Conservation (phyloP, 23 tunicate genomes). For the Halocynthia roretzi region DNA sequence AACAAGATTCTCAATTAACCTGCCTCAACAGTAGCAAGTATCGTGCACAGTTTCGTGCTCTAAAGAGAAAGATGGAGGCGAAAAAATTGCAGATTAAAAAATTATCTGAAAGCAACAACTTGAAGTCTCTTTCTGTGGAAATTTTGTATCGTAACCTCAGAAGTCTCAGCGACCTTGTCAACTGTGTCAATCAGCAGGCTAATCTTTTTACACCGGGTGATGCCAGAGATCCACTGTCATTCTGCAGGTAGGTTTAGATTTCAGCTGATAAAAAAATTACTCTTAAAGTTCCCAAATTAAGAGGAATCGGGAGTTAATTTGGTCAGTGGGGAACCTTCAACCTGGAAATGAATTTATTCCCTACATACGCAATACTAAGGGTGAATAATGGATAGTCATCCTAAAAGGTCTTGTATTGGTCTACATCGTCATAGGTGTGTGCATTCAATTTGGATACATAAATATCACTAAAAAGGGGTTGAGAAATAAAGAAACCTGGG, state of each 20-base stretch:
- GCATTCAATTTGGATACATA: background rate
- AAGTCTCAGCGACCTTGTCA: background rate
- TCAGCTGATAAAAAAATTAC: too few relatives aligned
- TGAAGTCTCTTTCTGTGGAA: conserved; percentile 10
- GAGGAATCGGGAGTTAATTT: too few relatives aligned
- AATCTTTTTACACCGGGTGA: background rate
- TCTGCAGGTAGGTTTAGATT: background rate
- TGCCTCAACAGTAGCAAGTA: background rate
- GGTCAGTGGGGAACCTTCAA: background rate
- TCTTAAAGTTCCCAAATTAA: too few relatives aligned
- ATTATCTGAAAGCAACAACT: background rate
- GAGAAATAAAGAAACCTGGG: too few relatives aligned
- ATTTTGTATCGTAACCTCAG: background rate
- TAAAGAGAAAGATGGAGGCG: background rate
- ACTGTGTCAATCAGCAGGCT: background rate
- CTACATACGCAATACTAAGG: background rate
- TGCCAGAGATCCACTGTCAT: background rate
- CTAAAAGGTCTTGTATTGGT: too few relatives aligned
- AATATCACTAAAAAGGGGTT: too few relatives aligned
- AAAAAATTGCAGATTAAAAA: background rate
- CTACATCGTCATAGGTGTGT: too few relatives aligned
- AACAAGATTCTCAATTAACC: background rate
- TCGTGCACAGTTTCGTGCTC: background rate
- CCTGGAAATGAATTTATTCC: background rate
- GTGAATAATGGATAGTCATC: too few relatives aligned